phyloP scores from a whole-genome alignment of 2,888 invertebrate genomes.

The Tricholauxania praeusta region DNA sequence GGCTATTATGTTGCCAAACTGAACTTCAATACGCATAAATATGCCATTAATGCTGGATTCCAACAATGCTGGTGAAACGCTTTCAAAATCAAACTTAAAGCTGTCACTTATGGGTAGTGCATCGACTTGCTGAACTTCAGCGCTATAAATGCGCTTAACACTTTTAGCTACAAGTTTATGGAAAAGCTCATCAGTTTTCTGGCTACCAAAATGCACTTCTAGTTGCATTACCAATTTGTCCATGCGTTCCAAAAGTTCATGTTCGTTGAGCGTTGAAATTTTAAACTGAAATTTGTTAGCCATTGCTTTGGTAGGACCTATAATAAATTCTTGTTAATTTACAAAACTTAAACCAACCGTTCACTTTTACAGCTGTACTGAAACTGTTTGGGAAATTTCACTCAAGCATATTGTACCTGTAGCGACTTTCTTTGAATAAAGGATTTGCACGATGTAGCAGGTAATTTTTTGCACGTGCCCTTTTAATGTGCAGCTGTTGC shows the following conservation, averaged over 20 bases:
- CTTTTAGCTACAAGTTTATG: slow-evolving; percentile 9
- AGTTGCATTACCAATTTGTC: slow-evolving; percentile 10
- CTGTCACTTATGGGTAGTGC: not conserved
- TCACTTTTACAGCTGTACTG: too few species aligned
- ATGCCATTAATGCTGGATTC: not conserved
- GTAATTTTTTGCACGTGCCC: too few species aligned
- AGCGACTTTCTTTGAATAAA: too few species aligned
- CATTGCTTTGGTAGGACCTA: too few species aligned
- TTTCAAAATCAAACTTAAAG: not conserved
- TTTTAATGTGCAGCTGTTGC: too few species aligned
- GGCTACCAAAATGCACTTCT: slow-evolving; percentile 5
- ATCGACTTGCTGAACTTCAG: not conserved
- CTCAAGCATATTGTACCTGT: too few species aligned
- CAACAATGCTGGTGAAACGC: not conserved
- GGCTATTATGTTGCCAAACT: not conserved
- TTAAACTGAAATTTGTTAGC: too few species aligned
- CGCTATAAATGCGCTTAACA: not conserved
- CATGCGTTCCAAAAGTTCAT: not conserved
- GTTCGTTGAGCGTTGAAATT: not conserved
- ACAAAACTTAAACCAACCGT: too few species aligned
- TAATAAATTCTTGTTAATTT: too few species aligned
- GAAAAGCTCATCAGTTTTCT: slow-evolving; percentile 11
- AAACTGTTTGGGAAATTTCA: too few species aligned
- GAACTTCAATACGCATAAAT: slow-evolving; percentile 7
- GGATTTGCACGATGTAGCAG: too few species aligned